Evolutionary conservation across 1,140 invertebrate genomes (phyloP).

Genomic region (Melanaphis sacchari): DNA sequence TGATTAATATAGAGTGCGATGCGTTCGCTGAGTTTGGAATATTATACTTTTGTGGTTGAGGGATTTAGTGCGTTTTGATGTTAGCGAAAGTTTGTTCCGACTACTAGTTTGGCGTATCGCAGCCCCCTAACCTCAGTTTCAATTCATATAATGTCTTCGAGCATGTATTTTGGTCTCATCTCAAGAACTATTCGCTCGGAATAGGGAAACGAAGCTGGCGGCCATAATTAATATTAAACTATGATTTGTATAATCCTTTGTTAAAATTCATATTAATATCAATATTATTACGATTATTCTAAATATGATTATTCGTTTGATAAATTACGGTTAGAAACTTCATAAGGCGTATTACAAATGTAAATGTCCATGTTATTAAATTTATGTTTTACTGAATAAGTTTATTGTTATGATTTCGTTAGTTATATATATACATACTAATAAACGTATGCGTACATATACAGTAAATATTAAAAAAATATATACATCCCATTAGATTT

Average conservation of each 20-base stretch:
- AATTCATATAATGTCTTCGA: background rate
- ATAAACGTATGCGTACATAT: background rate
- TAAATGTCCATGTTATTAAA: background rate
- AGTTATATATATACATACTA: background rate
- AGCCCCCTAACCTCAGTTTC: background rate
- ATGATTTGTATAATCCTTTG: background rate
- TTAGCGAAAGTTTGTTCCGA: background rate
- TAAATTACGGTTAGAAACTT: background rate
- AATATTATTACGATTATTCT: background rate
- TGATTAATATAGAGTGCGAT: background rate
- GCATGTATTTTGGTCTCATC: background rate
- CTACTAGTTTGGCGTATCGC: background rate
- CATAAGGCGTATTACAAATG: background rate
- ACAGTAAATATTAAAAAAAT: background rate
- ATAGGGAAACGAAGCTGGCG: background rate
- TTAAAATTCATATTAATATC: background rate
- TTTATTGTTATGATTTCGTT: background rate
- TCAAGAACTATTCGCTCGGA: background rate
- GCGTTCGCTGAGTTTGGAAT: background rate
- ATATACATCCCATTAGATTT: background rate
- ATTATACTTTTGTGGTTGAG: conserved; percentile 29
- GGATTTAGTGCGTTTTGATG: conserved; percentile 33
- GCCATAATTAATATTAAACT: background rate
- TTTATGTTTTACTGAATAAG: background rate
- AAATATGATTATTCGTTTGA: background rate